Conservation (phyloP, 2,888 invertebrate genomes). For the Dysmachus trigonus region DNA sequence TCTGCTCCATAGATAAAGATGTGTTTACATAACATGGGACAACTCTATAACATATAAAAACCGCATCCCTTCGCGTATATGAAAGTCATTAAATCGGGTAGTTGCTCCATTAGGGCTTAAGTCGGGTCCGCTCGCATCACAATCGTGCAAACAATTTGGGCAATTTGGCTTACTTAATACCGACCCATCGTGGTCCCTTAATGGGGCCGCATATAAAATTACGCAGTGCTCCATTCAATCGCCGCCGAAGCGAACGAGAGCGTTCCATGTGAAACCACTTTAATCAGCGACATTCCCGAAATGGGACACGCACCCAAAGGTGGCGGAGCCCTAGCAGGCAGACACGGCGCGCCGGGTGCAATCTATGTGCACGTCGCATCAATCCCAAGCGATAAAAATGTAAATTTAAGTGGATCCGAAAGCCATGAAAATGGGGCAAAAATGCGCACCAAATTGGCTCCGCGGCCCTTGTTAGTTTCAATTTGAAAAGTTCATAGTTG, state of each 20-base stretch:
- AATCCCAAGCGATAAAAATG: not conserved
- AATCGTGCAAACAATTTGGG: not conserved
- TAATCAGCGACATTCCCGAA: not conserved
- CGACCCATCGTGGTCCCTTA: not conserved
- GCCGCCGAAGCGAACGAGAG: not conserved
- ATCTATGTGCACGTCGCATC: not conserved
- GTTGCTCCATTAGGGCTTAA: not conserved
- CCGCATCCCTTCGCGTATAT: not conserved
- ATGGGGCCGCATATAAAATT: not conserved
- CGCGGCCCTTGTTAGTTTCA: not conserved
- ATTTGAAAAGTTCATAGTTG: not conserved
- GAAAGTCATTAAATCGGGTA: not conserved
- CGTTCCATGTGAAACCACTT: not conserved
- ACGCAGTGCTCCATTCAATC: not conserved
- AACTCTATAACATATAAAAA: not conserved
- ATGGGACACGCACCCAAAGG: not conserved
- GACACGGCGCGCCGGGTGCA: not conserved
- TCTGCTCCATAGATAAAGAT: not conserved
- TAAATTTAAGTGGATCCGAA: constrained; percentile 15
- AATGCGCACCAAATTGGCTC: not conserved
- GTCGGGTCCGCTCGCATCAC: not conserved
- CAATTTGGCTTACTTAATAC: not conserved
- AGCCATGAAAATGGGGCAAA: not conserved
- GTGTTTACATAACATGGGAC: not conserved
- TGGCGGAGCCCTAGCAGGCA: not conserved